Percentiles rank a stretch among this genome's conserved stretches.
phyloP scores from a whole-genome alignment of 2,888 invertebrate species.

The Diloba caeruleocephala region DNA sequence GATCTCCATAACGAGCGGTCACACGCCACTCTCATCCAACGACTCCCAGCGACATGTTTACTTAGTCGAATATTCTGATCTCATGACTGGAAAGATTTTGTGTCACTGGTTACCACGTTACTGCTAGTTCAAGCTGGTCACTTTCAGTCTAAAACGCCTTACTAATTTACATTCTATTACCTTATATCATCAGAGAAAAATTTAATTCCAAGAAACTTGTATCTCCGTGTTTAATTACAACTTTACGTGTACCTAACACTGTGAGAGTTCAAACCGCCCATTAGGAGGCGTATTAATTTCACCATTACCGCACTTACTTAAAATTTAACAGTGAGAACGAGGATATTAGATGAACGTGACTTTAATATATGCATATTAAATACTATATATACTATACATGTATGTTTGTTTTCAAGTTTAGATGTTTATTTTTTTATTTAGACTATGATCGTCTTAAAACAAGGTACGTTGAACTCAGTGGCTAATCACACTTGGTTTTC shows the following conservation, averaged over 20 bases:
- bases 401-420: too few species aligned
- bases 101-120: neutral
- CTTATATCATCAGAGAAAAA: slow-evolving; percentile 47
- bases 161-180: slow-evolving; percentile 57
- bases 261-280: slow-evolving; percentile 45
- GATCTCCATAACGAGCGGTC: too few species aligned
- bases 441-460: too few species aligned
- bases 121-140: slow-evolving; percentile 22
- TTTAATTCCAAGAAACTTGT: slow-evolving; percentile 57
- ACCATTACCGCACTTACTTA: slow-evolving; percentile 47
- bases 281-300: slow-evolving; percentile 51
- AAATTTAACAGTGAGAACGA: slow-evolving; percentile 54
- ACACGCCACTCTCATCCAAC: too few species aligned
- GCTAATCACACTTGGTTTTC: too few species aligned
- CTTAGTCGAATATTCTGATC: too few species aligned
- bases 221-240: slow-evolving; percentile 54
- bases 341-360: slow-evolving; percentile 57
- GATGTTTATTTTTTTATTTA: too few species aligned
- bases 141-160: slow-evolving; percentile 31
- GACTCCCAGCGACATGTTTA: too few species aligned
- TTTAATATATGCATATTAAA: slow-evolving; percentile 14
- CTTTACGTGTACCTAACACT: slow-evolving; percentile 45
- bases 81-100: too few species aligned
- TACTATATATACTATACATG: too few species aligned
- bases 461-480: too few species aligned